Conservation (phyloP, 1,140 invertebrate species). For the Conus betulinus region DNA sequence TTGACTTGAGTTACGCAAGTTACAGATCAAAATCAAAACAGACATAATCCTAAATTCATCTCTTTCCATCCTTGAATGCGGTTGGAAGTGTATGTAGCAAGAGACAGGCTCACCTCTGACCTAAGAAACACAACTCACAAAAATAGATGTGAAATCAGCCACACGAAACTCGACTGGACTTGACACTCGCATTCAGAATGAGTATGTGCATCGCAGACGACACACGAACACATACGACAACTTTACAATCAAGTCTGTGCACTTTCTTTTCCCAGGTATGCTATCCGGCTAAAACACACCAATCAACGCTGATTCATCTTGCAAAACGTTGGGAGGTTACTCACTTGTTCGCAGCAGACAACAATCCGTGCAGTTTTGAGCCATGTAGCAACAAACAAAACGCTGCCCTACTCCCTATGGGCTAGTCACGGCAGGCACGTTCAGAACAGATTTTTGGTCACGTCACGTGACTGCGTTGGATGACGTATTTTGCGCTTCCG, state of each 20-base stretch:
- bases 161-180: constrained; percentile 1
- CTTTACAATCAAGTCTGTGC: neutral
- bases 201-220: neutral
- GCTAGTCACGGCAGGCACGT: constrained; percentile 34
- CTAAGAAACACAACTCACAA: constrained; percentile 8
- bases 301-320: constrained; percentile 2
- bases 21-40: too few species aligned
- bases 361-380: constrained; percentile 11
- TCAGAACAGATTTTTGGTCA: constrained; percentile 21
- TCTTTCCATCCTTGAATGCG: too few species aligned
- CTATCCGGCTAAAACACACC: neutral
- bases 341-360: constrained; percentile 11
- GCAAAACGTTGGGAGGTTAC: neutral
- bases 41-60: too few species aligned
- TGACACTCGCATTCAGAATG: neutral
- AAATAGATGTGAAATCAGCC: constrained; percentile 14
- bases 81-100: too few species aligned
- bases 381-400: constrained; percentile 17
- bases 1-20: too few species aligned
- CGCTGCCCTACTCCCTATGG: constrained; percentile 27
- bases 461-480: constrained; percentile 34
- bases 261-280: neutral
- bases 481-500: constrained; percentile 33
- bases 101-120: constrained; percentile 6
- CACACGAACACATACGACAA: neutral